Evolutionary conservation across 2,113 vertebrate species (phyloP), one percentile per base, ranked within the genome.

Genomic region (Agelaius tricolor): DNA sequence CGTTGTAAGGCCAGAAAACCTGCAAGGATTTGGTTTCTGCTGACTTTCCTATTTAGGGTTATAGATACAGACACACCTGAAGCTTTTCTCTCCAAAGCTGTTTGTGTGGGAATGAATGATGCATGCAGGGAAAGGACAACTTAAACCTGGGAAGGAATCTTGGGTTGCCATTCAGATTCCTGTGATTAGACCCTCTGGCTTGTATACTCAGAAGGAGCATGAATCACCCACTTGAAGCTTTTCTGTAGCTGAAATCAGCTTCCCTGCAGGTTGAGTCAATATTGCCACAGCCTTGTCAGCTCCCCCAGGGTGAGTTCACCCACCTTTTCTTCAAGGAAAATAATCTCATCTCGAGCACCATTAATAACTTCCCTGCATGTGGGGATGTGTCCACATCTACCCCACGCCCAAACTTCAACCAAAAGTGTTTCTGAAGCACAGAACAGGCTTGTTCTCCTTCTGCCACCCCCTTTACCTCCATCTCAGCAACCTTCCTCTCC

Each of bases 401-500:
- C 49, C 61, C 71, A 11, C 57, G 79, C 68, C 57, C 52, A 63
- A 87, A 78, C 46, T 91, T 69, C 27, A 51, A 37, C 33, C 52
- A 39, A 7, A 96, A 95, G 52, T 72, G 23, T 84, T 94, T 87
- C 66, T 82, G 80, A 92, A 84, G 83, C 0, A 0, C 55, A 13
- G 37, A 16, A 26, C 28, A 91, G 52, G 58, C 66, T 95, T 72
- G 11, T 84, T 94, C 91, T 95, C 72, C 57, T 91, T 84, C 90
- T 92, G 75, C 89, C 73, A 82, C 81, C 76, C 35, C 28, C 26
- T 91, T 88, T 62, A 66, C 72, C 85, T 92, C 46, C 30, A 35
- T 65, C 72, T 90, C 92, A 71, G 79, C 93, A 84, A 82, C 80
- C 69, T 93, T 55, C 62, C 84, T 68, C 86, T 91, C 31, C 81